These are phyloP conservation scores for Schizaphis graminum DNA, from an alignment of 2,888 invertebrate genomes.

Conservation along the genomic window DNA sequence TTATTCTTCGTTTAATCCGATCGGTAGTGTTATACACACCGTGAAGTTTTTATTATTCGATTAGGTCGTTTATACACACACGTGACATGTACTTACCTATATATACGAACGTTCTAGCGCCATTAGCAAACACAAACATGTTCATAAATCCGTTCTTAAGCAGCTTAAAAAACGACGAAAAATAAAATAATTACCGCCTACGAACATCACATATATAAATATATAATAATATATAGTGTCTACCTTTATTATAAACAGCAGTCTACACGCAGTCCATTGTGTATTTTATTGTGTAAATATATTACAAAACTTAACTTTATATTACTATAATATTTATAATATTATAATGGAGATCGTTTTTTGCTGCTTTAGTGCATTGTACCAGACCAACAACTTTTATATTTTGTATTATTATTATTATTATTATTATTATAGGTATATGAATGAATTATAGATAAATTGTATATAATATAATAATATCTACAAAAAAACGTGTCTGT, in stretches of 20 bases:
- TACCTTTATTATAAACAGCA: neutral
- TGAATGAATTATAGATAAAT: neutral
- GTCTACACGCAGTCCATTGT: neutral
- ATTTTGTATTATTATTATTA: neutral
- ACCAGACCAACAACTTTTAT: neutral
- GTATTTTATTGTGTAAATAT: neutral
- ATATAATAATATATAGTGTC: neutral
- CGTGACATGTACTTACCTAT: neutral
- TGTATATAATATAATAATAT: neutral
- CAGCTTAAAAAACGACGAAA: neutral
- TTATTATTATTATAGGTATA: neutral
- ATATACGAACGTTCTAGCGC: neutral
- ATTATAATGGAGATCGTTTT: neutral
- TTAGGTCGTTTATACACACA: neutral
- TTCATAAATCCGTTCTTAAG: conserved; percentile 32
- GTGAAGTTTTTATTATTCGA: neutral
- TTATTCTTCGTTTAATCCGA: neutral
- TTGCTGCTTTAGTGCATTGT: neutral
- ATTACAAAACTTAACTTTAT: neutral
- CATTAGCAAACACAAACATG: neutral
- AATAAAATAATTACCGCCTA: conserved; percentile 16
- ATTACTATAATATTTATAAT: neutral
- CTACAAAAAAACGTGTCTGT: neutral
- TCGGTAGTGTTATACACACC: neutral
- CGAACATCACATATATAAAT: neutral